Evolutionary conservation across 1,140 invertebrate genomes (phyloP), one percentile per base, ranked within the genome.

Genomic region (Lasaia peninsularis): DNA sequence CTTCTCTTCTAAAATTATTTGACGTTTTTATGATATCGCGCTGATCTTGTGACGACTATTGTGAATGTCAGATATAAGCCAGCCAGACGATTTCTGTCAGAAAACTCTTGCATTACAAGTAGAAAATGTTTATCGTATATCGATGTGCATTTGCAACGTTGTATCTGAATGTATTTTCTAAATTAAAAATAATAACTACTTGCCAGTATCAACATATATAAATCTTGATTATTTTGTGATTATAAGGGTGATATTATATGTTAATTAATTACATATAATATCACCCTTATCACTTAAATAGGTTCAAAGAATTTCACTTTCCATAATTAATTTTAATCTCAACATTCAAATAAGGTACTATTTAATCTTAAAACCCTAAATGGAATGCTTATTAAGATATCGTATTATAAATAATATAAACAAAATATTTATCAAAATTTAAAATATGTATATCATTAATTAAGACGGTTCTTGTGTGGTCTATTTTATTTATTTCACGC

Each of bases 311-410:
- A 44, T 44, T 16, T 11, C 5, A 44, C 1, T 20, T 18, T 44
- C 16, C 18, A 44, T 16, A 44, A 44, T 44, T 44, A 44, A 44
- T 4, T 11, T 10, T 44, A 44, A 20, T 20, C 37, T 44, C 8
- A 10, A 18, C 16, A 14, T 44, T 44, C 37, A 44, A 20, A 16
- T 20, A 14, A 14, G 16, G 16, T 20, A 18, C 9, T 10, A 44
- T 44, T 44, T 44, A 44, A 44, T 44, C 37, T 18, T 44, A 16
- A 44, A 18, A 18, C 10, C 16, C 11, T 9, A 44, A 44, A 44
- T 16, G 10, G 37, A 44, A 44, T 44, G 37, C 37, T 28, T 44
- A 44, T 44, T 44, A 44, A 44, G 37, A 44, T 44, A 44, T 44
- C 10, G 16, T 10, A 10, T 20, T 44, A 44, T 44, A 44, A 44